These are phyloP conservation scores for Colletes latitarsis DNA, from an alignment of 1,140 invertebrate species.

Conservation along the genomic window DNA sequence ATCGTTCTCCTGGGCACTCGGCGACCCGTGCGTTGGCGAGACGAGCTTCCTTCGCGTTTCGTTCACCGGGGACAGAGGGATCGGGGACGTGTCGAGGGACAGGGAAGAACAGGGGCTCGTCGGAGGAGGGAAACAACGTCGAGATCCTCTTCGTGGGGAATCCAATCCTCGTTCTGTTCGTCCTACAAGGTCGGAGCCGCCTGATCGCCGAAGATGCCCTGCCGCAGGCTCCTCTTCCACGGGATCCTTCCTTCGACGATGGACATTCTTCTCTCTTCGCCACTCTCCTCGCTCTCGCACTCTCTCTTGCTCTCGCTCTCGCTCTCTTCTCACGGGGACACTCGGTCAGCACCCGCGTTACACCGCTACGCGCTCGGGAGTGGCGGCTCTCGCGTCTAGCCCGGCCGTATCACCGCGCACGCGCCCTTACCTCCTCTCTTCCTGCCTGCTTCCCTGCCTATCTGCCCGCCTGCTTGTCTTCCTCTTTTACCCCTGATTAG, in stretches of 20 bases:
- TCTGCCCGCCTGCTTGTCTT: slow-evolving; percentile 31
- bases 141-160: slow-evolving; percentile 47
- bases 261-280: slow-evolving; percentile 71
- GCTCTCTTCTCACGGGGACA: slow-evolving; percentile 73
- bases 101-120: slow-evolving; percentile 22
- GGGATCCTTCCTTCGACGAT: slow-evolving; percentile 67
- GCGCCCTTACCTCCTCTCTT: slow-evolving; percentile 68
- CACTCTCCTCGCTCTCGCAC: slow-evolving; percentile 43
- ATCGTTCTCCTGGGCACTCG: background rate
- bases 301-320: slow-evolving; percentile 57
- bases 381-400: slow-evolving; percentile 79
- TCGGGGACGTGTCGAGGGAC: slow-evolving; percentile 33
- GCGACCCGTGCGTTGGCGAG: background rate
- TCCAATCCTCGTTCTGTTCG: slow-evolving; percentile 24
- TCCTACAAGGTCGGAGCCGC: slow-evolving; percentile 69
- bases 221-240: slow-evolving; percentile 72
- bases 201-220: slow-evolving; percentile 62
- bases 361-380: slow-evolving; percentile 79
- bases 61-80: slow-evolving; percentile 25
- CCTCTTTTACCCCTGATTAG: slow-evolving; percentile 47
- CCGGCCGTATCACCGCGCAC: slow-evolving; percentile 75
- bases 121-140: slow-evolving; percentile 49
- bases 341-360: slow-evolving; percentile 79
- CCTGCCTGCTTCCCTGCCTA: slow-evolving; percentile 51
- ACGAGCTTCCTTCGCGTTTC: background rate